Evolutionary conservation across 1,140 invertebrate species (phyloP).

Genomic region (Laupala kohalensis): DNA sequence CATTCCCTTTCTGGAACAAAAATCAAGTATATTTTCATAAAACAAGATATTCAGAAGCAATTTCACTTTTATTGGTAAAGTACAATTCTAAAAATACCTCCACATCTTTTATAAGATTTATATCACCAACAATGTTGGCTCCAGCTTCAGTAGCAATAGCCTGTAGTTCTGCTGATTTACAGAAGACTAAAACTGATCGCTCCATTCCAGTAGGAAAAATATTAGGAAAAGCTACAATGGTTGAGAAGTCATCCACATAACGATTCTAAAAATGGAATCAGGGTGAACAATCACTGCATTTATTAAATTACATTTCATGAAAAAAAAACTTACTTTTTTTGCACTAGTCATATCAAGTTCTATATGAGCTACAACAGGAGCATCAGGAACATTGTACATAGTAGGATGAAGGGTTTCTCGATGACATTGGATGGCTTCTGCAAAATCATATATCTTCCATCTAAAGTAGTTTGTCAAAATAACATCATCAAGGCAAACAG

Average conservation of each 20-base stretch:
- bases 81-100: constrained; percentile 33
- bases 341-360: constrained; percentile 58
- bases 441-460: constrained; percentile 46
- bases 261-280: constrained; percentile 35
- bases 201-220: constrained; percentile 47
- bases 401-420: constrained; percentile 63
- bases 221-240: constrained; percentile 45
- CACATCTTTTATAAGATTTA: constrained; percentile 57
- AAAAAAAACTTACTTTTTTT: constrained; percentile 27
- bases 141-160: constrained; percentile 46
- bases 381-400: constrained; percentile 54
- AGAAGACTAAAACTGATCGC: constrained; percentile 53
- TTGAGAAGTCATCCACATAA: constrained; percentile 44
- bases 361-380: constrained; percentile 44
- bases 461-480: constrained; percentile 44
- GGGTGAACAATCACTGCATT: not conserved
- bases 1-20: not conserved
- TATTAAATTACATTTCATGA: not conserved
- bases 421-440: constrained; percentile 57
- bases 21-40: not conserved
- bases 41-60: not conserved
- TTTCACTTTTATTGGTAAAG: not conserved
- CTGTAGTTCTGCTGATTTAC: constrained; percentile 41
- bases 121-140: constrained; percentile 50
- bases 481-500: constrained; percentile 48